Base-by-base conservation (phyloP, 2,797 vertebrate species). In the Poeciliopsis presidionis region DNA sequence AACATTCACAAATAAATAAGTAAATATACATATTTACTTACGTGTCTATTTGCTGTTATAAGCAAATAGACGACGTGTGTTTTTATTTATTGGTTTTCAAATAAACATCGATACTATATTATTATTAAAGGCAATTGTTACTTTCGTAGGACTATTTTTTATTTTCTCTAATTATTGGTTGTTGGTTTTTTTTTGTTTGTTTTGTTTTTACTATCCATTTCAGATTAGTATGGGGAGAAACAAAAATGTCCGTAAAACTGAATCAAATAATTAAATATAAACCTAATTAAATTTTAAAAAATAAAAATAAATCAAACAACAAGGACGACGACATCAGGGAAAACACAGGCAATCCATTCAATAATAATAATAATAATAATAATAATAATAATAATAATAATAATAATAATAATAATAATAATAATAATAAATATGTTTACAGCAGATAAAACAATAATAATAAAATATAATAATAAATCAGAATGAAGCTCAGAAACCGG, bases 1-100 rank as follows among this genome's bases (percentile, higher is more conserved):
- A 75, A 79, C 65, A 89, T 78, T 85, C 82, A 82, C 63, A 67
- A 25, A 41, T 13, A 65, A 41, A 65, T 39, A 36, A 22, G 22
- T 25, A 53, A 8, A 12, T 9, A n/a, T 28, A 59, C 25, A 59
- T 28, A 41, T 41, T 41, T 41, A 41, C 41, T 41, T 41, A 41
- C 41, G 41, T 41, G 7, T 41, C 41, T 41, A 41, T 41, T 41
- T 41, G 7, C 39, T 41, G 7, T 8, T 41, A 14, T 14, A 59
- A 30, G 12, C 25, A 59, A 14, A n/a, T n/a, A 12, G 22, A 12
- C 16, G 6, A 5, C 4, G 2, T 59, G 28, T 2, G 11, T 28
- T 13, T 59, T 39, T 65, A 41, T 22, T 22, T 41, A 41, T 39
- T 67, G 18, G 13, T 67, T 67, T 11, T 41, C 20, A 41, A 12